Evolutionary conservation across 2,113 vertebrate species (phyloP).

Genomic region (Pseudonaja textilis): DNA sequence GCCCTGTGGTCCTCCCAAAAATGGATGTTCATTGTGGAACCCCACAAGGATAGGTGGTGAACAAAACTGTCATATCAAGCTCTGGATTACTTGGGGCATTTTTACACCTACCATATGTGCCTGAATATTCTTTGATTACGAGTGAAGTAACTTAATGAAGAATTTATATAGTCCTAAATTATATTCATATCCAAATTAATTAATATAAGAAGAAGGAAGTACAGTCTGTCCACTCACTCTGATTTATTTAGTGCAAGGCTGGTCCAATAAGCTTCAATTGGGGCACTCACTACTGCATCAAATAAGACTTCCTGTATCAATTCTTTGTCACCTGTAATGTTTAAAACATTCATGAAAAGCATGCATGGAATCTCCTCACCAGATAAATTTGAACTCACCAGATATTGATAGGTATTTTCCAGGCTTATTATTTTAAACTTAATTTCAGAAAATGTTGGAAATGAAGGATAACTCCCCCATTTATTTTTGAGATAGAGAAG

Average conservation of each 20-base stretch:
- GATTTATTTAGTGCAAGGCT: constrained; percentile 95
- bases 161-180: background rate
- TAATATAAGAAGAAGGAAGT: background rate
- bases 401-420: background rate
- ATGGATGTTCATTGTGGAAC: background rate
- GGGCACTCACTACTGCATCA: constrained; percentile 94
- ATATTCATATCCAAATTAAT: background rate
- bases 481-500: background rate
- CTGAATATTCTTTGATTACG: background rate
- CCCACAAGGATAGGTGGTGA: background rate
- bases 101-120: background rate
- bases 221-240: constrained; percentile 78
- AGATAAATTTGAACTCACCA: background rate
- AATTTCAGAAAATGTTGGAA: background rate
- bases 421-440: background rate
- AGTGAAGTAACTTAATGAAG: background rate
- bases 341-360: constrained; percentile 17
- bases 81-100: background rate
- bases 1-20: background rate
- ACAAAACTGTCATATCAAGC: background rate
- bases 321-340: constrained; percentile 90
- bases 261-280: constrained; percentile 97
- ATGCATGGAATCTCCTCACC: background rate
- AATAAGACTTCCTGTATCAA: constrained; percentile 94
- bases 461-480: background rate